Evolutionary conservation across 2,797 vertebrate species (phyloP), one percentile per base, ranked within the genome.

Genomic region (Alca torda): DNA sequence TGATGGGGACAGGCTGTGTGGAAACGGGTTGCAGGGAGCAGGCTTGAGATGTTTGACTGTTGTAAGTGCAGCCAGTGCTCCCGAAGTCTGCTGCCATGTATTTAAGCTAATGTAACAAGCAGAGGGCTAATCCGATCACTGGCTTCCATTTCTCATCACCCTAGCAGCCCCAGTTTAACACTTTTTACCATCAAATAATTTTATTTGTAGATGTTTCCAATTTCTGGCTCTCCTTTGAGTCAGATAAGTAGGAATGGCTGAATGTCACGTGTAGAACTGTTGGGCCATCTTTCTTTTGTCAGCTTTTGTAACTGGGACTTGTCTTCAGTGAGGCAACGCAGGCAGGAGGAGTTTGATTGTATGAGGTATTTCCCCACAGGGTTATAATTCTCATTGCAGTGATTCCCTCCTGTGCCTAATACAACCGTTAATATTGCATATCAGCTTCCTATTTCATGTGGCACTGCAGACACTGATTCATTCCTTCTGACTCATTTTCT

Each of bases 401-500:
- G 64, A 69, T 94, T 81, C 64, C 86, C 57, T 94, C 60, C 28
- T 3, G 19, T 13, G 16, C 39, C 26, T 48, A 61, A 26, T 39
- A 12, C 10, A 80, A 75, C 0, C 0, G 33, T 59, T 80, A 54
- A 54, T 64, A 48, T 14, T 41, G 30, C 54, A 2, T 69, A 65
- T 74, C 76, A 74, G 78, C 64, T 72, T 83, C 80, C 68, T 54
- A 30, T 57, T 86, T 78, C 72, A 35, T 90, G 65, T 74, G 87
- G 78, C 92, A 61, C 75, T 65, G 64, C 84, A 87, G 96, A 89
- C 78, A 80, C 86, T 94, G 96, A 94, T 90, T 96, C 95, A 92
- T 26, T 77, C 63, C 56, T 57, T 41, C 81, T 96, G 95, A 95
- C 86, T 97, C 95, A 97, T 78, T 93, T 94, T 84, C 90, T 93